phyloP scores from a whole-genome alignment of 1,140 invertebrate genomes.

The Pissodes strobi region DNA sequence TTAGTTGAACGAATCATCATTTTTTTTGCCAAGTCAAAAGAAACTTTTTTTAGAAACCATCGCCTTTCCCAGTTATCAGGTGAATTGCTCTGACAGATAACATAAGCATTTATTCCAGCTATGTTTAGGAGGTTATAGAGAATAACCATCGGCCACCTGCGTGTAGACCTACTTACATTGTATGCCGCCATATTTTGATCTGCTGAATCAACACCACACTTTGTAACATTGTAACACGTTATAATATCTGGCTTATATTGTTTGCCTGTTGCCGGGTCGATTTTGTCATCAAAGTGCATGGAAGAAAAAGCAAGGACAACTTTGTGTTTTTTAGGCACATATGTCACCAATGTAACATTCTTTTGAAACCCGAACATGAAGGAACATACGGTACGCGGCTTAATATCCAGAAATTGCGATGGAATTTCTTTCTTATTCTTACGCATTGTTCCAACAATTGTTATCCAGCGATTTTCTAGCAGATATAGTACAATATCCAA shows the following conservation, averaged over 20 bases:
- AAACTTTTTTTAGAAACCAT: no score
- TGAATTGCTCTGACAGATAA: no score
- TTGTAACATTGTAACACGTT: slow-evolving; percentile 54
- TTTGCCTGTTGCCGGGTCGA: slow-evolving; percentile 27
- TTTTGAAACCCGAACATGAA: slow-evolving; percentile 36
- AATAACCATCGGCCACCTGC: slow-evolving; percentile 55
- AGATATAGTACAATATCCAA: neutral
- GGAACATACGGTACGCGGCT: neutral
- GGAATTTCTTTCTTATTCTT: slow-evolving; percentile 32
- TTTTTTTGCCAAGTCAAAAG: no score
- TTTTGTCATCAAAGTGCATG: slow-evolving; percentile 42
- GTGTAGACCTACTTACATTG: slow-evolving; percentile 47
- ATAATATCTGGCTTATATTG: slow-evolving; percentile 53
- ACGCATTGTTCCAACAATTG: slow-evolving; percentile 8
- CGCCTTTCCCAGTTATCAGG: no score
- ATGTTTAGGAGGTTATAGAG: slow-evolving; percentile 51
- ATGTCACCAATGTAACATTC: slow-evolving; percentile 38
- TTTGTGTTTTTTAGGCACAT: slow-evolving; percentile 46
- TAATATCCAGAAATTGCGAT: slow-evolving; percentile 4
- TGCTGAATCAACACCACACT: slow-evolving; percentile 55
- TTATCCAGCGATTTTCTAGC: neutral
- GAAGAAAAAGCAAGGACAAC: slow-evolving; percentile 47
- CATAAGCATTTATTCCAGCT: neutral
- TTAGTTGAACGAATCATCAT: no score
- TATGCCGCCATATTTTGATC: slow-evolving; percentile 55